Evolutionary conservation across 2,113 vertebrate genomes (phyloP).

Genomic region (Deroptyus accipitrinus): DNA sequence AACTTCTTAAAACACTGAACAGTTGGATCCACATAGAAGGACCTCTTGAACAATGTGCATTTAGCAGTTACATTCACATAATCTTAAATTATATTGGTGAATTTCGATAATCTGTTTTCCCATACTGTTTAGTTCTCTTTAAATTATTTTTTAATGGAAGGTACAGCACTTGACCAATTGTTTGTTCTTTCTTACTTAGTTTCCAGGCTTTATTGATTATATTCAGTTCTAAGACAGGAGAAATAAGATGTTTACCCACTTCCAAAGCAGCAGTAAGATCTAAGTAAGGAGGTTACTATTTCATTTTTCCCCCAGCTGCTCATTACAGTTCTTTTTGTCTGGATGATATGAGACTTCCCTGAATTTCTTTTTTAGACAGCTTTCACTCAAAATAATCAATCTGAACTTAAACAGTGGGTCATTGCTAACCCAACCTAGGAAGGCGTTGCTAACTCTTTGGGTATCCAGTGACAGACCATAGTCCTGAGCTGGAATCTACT

Average conservation of each 20-base stretch:
- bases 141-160: background rate
- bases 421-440: background rate
- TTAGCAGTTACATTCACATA: background rate
- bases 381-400: background rate
- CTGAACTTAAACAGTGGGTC: background rate
- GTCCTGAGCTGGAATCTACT: background rate
- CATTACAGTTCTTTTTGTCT: background rate
- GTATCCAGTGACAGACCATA: background rate
- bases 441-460: background rate
- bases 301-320: background rate
- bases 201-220: background rate
- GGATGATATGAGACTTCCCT: background rate
- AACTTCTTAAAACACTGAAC: background rate
- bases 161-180: background rate
- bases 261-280: background rate
- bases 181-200: background rate
- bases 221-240: background rate
- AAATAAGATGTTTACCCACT: background rate
- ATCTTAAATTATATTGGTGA: background rate
- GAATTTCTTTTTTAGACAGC: background rate
- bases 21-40: background rate
- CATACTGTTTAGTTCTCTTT: background rate
- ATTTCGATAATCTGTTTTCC: background rate
- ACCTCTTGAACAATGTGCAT: background rate
- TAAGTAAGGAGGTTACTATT: background rate